Evolutionary conservation across 2,797 vertebrate genomes (phyloP), one percentile per base, ranked within the genome.

Genomic region (Decapterus maruadsi): DNA sequence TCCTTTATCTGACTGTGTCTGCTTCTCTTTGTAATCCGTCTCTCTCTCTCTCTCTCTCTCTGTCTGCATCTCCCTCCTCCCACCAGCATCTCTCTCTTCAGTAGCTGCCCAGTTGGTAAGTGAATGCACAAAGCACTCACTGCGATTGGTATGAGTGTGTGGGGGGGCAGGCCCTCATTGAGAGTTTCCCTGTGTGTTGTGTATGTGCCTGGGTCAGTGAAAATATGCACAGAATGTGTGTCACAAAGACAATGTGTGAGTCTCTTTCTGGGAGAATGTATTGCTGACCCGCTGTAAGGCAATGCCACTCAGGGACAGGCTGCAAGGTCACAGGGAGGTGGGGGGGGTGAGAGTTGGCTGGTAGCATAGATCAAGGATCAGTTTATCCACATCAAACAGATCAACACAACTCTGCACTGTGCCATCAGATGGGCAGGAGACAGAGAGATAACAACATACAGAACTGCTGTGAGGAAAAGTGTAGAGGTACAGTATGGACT

Each of bases 51-150:
- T 59, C 86, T 83, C 75, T 87, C 87, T 78, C 69, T 59, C 86
- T 83, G 77, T 88, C 87, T 91, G 82, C 85, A 85, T 90, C 87
- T 82, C 82, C 77, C 87, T 85, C 87, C 92, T 91, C 89, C 90
- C 86, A 87, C 91, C 72, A 74, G 63, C 67, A 45, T 73, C 91
- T 81, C 85, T 84, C 90, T 89, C 85, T 54, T 72, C 87, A 70
- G 77, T 90, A 62, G 85, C 90, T 93, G 87, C 87, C 89, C 85
- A 90, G 88, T 78, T 79, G 81, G 82, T 77, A 69, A 79, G 85
- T 88, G 84, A 94, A 94, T 91, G 83, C 91, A 94, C 93, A 95
- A 94, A 94, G 94, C 91, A 87, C 88, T 91, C 86, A 86, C 73
- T 90, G 86, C 90, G 72, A 87, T 81, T 94, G 93, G 89, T 80